phyloP scores from a whole-genome alignment of 2,888 invertebrate species.

The Drosophila gaucha region DNA sequence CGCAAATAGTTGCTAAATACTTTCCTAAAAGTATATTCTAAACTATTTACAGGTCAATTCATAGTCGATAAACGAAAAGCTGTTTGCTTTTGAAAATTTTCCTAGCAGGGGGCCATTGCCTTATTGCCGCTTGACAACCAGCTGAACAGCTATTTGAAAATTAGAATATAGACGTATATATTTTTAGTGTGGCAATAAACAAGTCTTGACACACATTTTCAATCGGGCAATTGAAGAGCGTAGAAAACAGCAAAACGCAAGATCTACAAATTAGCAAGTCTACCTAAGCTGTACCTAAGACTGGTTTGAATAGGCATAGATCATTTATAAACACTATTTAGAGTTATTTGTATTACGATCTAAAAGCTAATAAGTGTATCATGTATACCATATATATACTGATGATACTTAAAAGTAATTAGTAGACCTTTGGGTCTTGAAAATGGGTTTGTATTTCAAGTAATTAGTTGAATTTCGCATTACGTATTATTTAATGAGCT shows the following conservation, averaged over 20 bases:
- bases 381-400: not conserved
- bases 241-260: not conserved
- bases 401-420: not conserved
- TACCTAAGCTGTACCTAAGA: not conserved
- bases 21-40: not conserved
- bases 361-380: no score
- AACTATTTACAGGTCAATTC: not conserved
- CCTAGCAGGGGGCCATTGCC: slow-evolving; percentile 18
- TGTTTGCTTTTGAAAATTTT: slow-evolving; percentile 3
- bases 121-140: slow-evolving; percentile 30
- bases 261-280: not conserved
- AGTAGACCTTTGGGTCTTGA: not conserved
- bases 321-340: not conserved
- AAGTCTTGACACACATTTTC: slow-evolving; percentile 15
- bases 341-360: not conserved
- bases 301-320: not conserved
- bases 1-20: not conserved
- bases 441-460: not conserved
- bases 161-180: slow-evolving; percentile 22
- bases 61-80: not conserved
- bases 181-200: slow-evolving; percentile 20
- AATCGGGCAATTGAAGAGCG: slow-evolving; percentile 2
- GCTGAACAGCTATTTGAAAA: slow-evolving; percentile 21
- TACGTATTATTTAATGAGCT: not conserved
- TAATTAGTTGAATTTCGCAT: not conserved